phyloP scores from a whole-genome alignment of 2,797 vertebrate species.

The Vespertilio murinus region DNA sequence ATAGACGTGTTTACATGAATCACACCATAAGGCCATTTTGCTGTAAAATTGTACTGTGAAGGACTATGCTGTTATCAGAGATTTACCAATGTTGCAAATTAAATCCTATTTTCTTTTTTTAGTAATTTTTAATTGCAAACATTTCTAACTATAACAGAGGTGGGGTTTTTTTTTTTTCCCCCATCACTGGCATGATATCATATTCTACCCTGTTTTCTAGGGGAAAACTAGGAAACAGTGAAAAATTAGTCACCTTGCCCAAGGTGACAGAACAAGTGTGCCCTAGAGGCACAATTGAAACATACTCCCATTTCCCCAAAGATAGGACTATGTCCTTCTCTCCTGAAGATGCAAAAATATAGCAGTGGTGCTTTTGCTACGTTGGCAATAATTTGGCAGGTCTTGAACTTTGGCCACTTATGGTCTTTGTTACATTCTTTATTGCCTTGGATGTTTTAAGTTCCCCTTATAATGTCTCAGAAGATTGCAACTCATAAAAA shows the following conservation, averaged over 20 bases:
- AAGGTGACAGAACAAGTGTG: not conserved
- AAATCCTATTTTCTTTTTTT: not conserved
- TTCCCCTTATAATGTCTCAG: conserved; percentile 10
- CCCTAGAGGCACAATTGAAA: not conserved
- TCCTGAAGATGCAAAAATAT: not conserved
- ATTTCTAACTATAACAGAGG: conserved; percentile 15
- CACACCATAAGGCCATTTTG: not conserved
- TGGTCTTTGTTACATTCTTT: not conserved
- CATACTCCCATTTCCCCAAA: not conserved
- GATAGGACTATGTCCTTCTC: not conserved
- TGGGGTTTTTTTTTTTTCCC: not conserved
- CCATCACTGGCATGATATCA: not conserved
- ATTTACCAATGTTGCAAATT: not conserved
- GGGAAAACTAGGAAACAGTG: not conserved
- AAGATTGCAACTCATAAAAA: not conserved
- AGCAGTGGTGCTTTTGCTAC: not conserved
- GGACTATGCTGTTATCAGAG: not conserved
- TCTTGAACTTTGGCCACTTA: conserved; percentile 38
- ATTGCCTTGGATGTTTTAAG: conserved; percentile 44
- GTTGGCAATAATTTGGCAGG: not conserved
- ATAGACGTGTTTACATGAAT: not conserved
- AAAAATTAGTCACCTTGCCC: not conserved
- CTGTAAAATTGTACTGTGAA: not conserved
- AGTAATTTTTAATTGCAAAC: not conserved
- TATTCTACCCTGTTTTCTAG: not conserved